phyloP scores from a whole-genome alignment of 92 coral and sea anemone genomes.

The Phenganax marumi region DNA sequence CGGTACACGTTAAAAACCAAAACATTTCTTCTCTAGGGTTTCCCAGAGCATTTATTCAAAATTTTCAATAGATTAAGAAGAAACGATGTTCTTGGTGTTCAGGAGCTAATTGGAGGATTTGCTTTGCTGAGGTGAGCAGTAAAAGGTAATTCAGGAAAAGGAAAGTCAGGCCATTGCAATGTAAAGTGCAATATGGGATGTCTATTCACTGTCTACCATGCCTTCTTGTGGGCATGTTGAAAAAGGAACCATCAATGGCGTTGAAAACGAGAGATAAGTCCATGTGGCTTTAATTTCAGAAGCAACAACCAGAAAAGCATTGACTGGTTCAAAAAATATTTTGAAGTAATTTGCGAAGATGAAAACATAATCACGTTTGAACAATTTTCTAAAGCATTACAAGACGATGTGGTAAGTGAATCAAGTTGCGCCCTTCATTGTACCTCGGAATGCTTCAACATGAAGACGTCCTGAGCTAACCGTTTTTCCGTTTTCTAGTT shows the following conservation, averaged over 20 bases:
- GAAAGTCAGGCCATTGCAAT: too few species aligned
- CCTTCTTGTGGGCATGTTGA: too few species aligned
- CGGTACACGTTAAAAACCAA: too few species aligned
- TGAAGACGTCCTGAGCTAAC: too few species aligned
- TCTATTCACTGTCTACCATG: too few species aligned
- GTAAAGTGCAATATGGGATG: too few species aligned
- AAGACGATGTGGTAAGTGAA: not conserved
- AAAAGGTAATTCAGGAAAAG: too few species aligned
- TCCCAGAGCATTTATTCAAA: not conserved
- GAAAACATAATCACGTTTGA: not conserved
- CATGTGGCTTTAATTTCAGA: not conserved
- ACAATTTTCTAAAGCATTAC: not conserved
- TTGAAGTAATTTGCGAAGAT: not conserved
- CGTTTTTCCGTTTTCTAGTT: too few species aligned
- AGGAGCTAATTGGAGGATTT: slow-evolving; percentile 1
- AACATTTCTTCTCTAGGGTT: not conserved
- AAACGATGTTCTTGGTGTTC: not conserved
- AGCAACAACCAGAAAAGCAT: not conserved
- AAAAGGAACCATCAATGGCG: too few species aligned
- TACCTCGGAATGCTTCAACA: too few species aligned
- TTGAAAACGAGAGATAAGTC: not conserved
- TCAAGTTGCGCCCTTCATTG: too few species aligned
- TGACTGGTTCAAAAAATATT: not conserved
- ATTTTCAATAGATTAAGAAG: not conserved
- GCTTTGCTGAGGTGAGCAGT: not conserved